Base-by-base conservation (phyloP, 1,140 invertebrate genomes). In the Lepidurus couesii region DNA sequence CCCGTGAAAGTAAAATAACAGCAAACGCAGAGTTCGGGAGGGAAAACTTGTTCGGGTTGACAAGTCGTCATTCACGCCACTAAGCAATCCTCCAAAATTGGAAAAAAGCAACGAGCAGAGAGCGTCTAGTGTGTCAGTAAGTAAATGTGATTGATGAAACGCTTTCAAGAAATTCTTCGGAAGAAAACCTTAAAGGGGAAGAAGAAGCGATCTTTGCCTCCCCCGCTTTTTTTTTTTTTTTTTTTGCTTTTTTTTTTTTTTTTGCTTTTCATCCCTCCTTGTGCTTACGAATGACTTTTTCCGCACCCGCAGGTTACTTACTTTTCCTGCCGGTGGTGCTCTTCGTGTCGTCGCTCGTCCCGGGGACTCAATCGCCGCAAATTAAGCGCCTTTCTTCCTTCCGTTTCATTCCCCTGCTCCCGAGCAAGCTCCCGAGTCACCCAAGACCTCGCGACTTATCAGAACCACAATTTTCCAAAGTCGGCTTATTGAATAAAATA, bases 311-410 rank as follows among this genome's bases (percentile, higher is more conserved):
- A n/a, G 3, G 53, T 65, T 65, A 65, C 53, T 13, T 65, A 65
- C 53, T 65, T 13, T 65, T n/a, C 53, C 8, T 65, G 16, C 53
- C 21, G 16, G 53, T 21, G 16, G 53, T 65, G 53, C 53, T 13
- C 53, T 65, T 65, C 21, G 53, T 65, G 53, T 65, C 53, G 53
- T 65, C 53, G 53, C 8, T 65, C 53, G 53, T 65, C 53, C 53
- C 53, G 53, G 53, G 53, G 53, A 65, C 21, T 65, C 53, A 65
- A 65, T 65, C 53, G 53, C 53, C 53, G 21, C 53, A 65, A 65
- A 65, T 65, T 65, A 65, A 65, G 53, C 53, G 53, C 53, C 53
- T 65, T 65, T 65, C 53, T 65, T 65, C 53, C n/a, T 65, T 65
- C 53, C 53, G 8, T 65, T 47, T 47, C 16, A 47, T 47, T 47